phyloP scores from a whole-genome alignment of 2,888 invertebrate species.

The Physocephala rufipes region DNA sequence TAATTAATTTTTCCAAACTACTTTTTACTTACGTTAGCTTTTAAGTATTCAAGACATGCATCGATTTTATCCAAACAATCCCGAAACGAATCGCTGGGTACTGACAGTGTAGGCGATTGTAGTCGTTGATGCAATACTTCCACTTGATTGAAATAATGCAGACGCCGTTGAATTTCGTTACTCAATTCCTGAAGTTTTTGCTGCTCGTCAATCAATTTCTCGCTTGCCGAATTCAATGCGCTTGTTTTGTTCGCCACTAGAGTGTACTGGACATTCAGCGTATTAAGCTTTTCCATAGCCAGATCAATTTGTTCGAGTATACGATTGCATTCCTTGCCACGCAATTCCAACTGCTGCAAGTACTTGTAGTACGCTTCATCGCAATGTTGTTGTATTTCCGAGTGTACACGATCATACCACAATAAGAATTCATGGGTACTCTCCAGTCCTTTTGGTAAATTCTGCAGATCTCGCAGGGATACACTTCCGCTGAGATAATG shows the following conservation, averaged over 20 bases:
- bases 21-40: slow-evolving; percentile 77
- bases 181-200: slow-evolving; percentile 82
- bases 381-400: slow-evolving; percentile 75
- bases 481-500: neutral
- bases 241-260: slow-evolving; percentile 92
- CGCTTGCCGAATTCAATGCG: slow-evolving; percentile 89
- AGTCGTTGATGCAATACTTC: slow-evolving; percentile 83
- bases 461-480: slow-evolving; percentile 43
- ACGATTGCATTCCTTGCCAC: slow-evolving; percentile 75
- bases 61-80: slow-evolving; percentile 85
- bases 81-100: slow-evolving; percentile 85
- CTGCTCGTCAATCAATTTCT: slow-evolving; percentile 90
- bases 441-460: slow-evolving; percentile 64
- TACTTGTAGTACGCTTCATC: slow-evolving; percentile 77
- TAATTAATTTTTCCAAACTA: too few species aligned
- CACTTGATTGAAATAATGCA: slow-evolving; percentile 87
- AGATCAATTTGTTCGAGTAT: slow-evolving; percentile 75
- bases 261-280: slow-evolving; percentile 80
- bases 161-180: slow-evolving; percentile 79
- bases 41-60: slow-evolving; percentile 85
- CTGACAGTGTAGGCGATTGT: slow-evolving; percentile 81
- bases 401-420: slow-evolving; percentile 79
- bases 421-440: slow-evolving; percentile 75
- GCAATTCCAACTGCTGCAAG: slow-evolving; percentile 75
- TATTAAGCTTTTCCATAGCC: slow-evolving; percentile 76